These are phyloP conservation scores for Hippocampus zosterae DNA, from an alignment of 2,113 vertebrate species.

Conservation along the genomic window DNA sequence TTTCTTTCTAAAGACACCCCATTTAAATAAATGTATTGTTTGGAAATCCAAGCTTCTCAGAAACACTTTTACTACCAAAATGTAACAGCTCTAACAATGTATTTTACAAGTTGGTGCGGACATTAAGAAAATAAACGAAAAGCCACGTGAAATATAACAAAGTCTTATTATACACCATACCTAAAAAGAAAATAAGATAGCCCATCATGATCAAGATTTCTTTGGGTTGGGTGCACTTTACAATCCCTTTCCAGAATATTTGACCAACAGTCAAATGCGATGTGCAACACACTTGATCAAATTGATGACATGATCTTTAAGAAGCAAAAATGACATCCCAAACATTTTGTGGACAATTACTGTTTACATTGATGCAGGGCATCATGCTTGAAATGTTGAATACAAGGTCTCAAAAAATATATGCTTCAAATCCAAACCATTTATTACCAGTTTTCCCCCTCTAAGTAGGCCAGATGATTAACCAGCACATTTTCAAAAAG, in stretches of 20 bases:
- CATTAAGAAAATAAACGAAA: slow-evolving; percentile 56
- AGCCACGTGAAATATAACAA: slow-evolving; percentile 45
- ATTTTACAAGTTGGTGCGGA: slow-evolving; percentile 55
- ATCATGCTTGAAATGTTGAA: not conserved
- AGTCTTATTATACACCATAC: slow-evolving; percentile 57
- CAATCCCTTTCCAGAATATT: slow-evolving; percentile 2
- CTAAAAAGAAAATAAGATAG: slow-evolving; percentile 59
- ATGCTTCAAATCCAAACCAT: not conserved
- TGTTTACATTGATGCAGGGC: not conserved
- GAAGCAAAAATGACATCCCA: not conserved
- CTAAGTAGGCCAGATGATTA: not conserved
- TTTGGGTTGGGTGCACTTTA: slow-evolving; percentile 22
- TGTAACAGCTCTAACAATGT: slow-evolving; percentile 63
- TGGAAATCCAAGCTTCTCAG: slow-evolving; percentile 37
- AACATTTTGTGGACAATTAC: not conserved
- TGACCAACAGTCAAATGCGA: slow-evolving; percentile 1
- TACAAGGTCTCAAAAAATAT: not conserved
- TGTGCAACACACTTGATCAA: not conserved
- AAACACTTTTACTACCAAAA: slow-evolving; percentile 70
- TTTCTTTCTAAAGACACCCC: not conserved
- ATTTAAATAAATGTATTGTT: not conserved
- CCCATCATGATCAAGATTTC: slow-evolving; percentile 26
- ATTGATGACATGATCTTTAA: not conserved
- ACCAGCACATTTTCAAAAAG: not conserved
- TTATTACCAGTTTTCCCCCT: not conserved